phyloP scores from a whole-genome alignment of 2,888 invertebrate genomes.

The Acanthoscelides obtectus region DNA sequence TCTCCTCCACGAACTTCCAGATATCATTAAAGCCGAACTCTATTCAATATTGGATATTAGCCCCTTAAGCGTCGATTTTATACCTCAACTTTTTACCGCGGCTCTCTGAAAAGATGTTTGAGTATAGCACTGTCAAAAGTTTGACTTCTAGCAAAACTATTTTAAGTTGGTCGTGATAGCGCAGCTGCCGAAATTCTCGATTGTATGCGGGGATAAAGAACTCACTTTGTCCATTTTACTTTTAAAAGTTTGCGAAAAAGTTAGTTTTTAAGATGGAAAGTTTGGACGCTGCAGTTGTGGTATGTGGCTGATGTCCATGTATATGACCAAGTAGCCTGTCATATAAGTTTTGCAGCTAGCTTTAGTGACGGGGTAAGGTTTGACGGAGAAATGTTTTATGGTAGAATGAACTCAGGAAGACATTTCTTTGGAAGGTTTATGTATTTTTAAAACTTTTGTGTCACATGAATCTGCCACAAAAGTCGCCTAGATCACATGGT shows the following conservation, averaged over 20 bases:
- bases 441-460: no score
- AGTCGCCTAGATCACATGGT: no score
- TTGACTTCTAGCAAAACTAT: background rate
- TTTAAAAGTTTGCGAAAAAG: background rate
- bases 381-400: no score
- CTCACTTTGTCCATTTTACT: background rate
- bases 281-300: background rate
- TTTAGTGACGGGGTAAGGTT: no score
- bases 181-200: background rate
- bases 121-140: background rate
- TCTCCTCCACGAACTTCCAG: background rate
- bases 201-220: background rate
- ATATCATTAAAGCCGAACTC: background rate
- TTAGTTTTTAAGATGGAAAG: background rate
- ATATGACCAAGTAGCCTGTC: background rate
- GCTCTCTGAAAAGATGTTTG: background rate
- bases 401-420: no score
- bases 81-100: background rate
- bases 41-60: background rate
- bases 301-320: background rate
- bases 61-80: background rate
- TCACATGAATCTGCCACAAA: no score
- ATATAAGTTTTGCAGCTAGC: background rate
- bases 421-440: no score
- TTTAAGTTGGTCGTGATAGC: background rate